Conservation (phyloP, 2,797 vertebrate genomes). For the Sebastes goodei region DNA sequence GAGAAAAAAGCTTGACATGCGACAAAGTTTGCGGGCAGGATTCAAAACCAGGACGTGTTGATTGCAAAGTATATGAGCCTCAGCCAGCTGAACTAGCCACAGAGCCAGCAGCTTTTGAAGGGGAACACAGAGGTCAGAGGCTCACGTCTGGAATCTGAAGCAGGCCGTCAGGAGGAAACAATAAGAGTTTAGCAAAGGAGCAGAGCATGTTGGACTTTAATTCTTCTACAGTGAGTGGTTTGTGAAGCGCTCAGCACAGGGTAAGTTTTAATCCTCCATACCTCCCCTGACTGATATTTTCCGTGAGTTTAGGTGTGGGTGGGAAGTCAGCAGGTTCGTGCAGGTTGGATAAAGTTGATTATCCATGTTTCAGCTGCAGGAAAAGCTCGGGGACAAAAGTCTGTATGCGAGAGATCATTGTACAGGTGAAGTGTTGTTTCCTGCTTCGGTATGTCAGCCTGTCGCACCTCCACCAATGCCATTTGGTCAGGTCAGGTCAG, state of each 20-base stretch:
- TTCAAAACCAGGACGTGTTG: conserved; percentile 8
- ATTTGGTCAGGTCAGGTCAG: too few species aligned
- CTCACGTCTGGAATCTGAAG: conserved; percentile 24
- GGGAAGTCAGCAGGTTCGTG: conserved; percentile 22
- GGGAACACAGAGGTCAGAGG: conserved; percentile 26
- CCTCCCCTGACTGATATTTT: conserved; percentile 16
- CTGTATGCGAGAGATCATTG: not conserved
- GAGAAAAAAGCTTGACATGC: not conserved
- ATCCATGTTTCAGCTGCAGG: conserved; percentile 32
- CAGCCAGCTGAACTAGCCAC: not conserved
- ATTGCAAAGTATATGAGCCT: conserved; percentile 10
- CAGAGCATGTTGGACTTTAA: conserved; percentile 20
- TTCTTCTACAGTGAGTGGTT: not conserved
- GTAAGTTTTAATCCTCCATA: conserved; percentile 33
- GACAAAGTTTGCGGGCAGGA: not conserved
- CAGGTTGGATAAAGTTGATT: conserved; percentile 37
- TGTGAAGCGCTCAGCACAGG: not conserved
- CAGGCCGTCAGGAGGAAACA: conserved; percentile 6
- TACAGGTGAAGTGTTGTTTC: too few species aligned
- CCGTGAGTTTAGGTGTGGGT: not conserved
- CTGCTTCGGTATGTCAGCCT: too few species aligned
- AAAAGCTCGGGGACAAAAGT: conserved; percentile 35
- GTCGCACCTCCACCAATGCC: too few species aligned
- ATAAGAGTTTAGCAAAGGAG: conserved; percentile 14
- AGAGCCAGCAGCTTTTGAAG: not conserved